phyloP scores from a whole-genome alignment of 2,113 vertebrate species.

The Gasterosteus nipponicus region DNA sequence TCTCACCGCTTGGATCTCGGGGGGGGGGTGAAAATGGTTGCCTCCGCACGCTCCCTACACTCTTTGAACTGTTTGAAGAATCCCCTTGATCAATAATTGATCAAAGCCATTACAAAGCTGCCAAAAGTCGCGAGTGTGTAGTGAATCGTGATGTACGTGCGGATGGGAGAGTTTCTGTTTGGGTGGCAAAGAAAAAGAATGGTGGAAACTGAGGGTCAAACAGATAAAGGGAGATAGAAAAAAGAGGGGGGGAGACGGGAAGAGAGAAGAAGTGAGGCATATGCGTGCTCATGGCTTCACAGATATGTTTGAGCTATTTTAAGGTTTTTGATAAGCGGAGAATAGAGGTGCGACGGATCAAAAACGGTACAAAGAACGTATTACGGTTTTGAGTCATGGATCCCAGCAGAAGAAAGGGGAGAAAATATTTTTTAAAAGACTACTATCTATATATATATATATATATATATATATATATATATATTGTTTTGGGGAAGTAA shows the following conservation, averaged over 20 bases:
- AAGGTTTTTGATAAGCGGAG: not conserved
- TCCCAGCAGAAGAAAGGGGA: not conserved
- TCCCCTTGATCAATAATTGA: slow-evolving; percentile 75
- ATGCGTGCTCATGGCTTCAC: not conserved
- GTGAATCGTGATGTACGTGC: slow-evolving; percentile 31
- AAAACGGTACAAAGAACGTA: not conserved
- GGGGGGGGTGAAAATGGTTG: slow-evolving; percentile 45
- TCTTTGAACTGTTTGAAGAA: slow-evolving; percentile 64
- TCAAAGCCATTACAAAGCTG: slow-evolving; percentile 74
- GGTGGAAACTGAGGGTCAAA: not conserved
- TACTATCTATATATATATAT: too few relatives aligned
- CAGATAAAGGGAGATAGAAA: not conserved
- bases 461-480: too few relatives aligned
- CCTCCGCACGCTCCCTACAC: slow-evolving; percentile 32
- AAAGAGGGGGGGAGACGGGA: not conserved
- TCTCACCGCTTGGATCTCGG: slow-evolving; percentile 17
- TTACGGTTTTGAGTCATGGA: not conserved
- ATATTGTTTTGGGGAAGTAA: too few relatives aligned
- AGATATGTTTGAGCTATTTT: slow-evolving; percentile 3
- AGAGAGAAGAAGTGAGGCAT: not conserved
- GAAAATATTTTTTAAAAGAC: too few relatives aligned
- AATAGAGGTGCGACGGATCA: not conserved
- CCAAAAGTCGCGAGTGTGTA: slow-evolving; percentile 40
- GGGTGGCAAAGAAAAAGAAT: slow-evolving; percentile 13
- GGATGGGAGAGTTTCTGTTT: slow-evolving; percentile 21